These are phyloP conservation scores for Oithona nana DNA, from an alignment of 2,888 invertebrate species.

Conservation along the genomic window DNA sequence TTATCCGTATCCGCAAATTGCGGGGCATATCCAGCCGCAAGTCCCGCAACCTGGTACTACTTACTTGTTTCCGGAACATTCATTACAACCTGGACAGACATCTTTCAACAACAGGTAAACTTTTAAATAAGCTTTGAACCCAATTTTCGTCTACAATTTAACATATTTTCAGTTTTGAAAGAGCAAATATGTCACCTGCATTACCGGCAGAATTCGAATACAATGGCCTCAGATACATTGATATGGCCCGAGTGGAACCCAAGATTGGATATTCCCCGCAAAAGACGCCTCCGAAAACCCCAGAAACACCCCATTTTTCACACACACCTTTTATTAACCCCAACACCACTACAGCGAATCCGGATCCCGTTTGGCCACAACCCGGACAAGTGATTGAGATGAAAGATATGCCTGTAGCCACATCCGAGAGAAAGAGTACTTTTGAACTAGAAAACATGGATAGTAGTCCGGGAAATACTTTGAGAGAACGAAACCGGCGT, in stretches of 20 bases:
- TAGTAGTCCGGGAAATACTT: conserved; percentile 1
- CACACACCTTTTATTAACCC: conserved; percentile 9
- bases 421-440: neutral
- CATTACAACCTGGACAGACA: too few relatives aligned
- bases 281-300: conserved; percentile 16
- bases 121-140: neutral
- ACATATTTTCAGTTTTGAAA: neutral
- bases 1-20: neutral
- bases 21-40: neutral
- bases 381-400: neutral
- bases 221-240: conserved; percentile 13
- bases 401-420: neutral
- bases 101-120: neutral
- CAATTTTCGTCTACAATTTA: neutral
- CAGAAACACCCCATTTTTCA: neutral
- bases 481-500: neutral
- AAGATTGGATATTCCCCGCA: conserved; percentile 13
- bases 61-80: neutral
- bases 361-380: neutral
- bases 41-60: neutral
- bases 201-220: conserved; percentile 14
- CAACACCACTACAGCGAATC: neutral
- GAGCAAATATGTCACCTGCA: neutral
- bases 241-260: conserved; percentile 16
- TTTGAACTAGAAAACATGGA: conserved; percentile 9